phyloP scores from a whole-genome alignment of 1,140 invertebrate genomes.

The Ylistrum balloti region DNA sequence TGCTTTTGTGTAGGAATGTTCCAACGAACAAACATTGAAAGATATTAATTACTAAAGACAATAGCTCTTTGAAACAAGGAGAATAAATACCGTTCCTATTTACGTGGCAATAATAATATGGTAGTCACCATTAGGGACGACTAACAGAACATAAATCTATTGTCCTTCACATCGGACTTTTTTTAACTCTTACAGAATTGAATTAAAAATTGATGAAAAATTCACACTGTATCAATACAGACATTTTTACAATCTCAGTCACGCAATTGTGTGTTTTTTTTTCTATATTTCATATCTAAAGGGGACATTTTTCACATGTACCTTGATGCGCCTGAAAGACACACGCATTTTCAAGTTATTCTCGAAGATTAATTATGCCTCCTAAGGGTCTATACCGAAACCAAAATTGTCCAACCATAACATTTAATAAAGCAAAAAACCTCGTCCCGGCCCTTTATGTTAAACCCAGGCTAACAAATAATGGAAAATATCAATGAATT shows the following conservation, averaged over 20 bases:
- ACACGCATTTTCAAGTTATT: background rate
- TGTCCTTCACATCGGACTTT: background rate
- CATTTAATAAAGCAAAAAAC: slow-evolving; percentile 29
- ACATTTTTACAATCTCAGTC: background rate
- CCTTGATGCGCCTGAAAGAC: background rate
- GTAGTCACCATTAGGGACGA: background rate
- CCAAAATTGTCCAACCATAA: background rate
- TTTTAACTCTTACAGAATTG: background rate
- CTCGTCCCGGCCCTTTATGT: background rate
- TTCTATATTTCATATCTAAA: too few species aligned
- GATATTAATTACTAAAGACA: background rate
- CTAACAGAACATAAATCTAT: background rate
- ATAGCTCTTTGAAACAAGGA: background rate
- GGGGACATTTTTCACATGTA: background rate
- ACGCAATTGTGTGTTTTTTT: background rate
- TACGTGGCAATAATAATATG: background rate
- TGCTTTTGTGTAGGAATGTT: background rate
- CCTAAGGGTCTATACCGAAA: background rate
- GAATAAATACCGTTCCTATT: background rate
- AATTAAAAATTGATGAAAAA: background rate
- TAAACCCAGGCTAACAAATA: background rate
- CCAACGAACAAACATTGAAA: background rate
- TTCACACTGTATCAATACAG: background rate
- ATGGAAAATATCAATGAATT: background rate
- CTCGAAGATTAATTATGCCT: background rate